phyloP scores from a whole-genome alignment of 2,888 invertebrate genomes.

The Sericinus montela region DNA sequence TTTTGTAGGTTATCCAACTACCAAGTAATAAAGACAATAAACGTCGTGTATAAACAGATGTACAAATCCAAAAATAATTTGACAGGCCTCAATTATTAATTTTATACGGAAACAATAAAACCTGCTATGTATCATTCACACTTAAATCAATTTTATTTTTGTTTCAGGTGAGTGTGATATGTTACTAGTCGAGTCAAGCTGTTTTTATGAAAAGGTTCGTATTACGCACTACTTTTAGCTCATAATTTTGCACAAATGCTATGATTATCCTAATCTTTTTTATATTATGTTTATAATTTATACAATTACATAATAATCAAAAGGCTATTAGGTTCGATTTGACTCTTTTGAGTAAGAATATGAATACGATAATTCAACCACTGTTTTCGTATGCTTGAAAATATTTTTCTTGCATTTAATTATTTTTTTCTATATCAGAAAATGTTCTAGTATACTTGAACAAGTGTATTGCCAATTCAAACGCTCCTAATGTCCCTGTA shows the following conservation, averaged over 20 bases:
- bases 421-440: neutral
- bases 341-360: no score
- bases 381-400: no score
- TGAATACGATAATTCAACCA: no score
- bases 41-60: constrained; percentile 50
- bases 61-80: constrained; percentile 34
- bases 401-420: no score
- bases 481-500: constrained; percentile 75
- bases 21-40: constrained; percentile 22
- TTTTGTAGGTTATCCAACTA: constrained; percentile 40
- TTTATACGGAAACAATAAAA: constrained; percentile 35
- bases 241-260: no score
- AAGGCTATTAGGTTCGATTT: no score
- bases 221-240: constrained; percentile 1
- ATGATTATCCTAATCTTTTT: no score
- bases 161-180: constrained; percentile 62
- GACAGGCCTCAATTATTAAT: constrained; percentile 38
- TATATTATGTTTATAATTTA: no score
- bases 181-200: constrained; percentile 18
- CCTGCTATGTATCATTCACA: constrained; percentile 28
- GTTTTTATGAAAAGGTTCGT: constrained; percentile 28
- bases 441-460: constrained; percentile 21
- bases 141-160: constrained; percentile 34
- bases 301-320: no score
- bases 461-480: constrained; percentile 53